These are phyloP conservation scores for Hoplias malabaricus DNA, from an alignment of 2,113 vertebrate genomes.

Conservation along the genomic window DNA sequence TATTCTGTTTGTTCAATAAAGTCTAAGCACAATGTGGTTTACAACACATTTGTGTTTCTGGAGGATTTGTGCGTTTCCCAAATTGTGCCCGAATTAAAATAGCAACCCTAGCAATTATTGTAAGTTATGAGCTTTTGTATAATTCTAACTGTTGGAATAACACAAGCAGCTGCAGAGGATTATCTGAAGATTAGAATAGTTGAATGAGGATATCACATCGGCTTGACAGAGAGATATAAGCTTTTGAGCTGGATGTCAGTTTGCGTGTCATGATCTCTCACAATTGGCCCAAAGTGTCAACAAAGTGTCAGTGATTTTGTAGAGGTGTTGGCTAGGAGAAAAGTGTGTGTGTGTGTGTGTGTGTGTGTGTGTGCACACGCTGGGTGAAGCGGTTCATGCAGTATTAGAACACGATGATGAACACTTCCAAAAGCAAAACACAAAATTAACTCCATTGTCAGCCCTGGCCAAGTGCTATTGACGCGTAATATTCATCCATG, in stretches of 20 bases:
- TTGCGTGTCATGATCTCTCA: conserved; percentile 9
- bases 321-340: background rate
- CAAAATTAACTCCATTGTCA: conserved; percentile 22
- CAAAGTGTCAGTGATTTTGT: conserved; percentile 1
- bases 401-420: conserved; percentile 3
- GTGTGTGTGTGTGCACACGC: background rate
- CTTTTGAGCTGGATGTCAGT: background rate
- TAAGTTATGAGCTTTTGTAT: background rate
- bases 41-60: background rate
- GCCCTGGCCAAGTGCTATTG: conserved; percentile 10
- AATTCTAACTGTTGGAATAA: background rate
- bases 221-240: background rate
- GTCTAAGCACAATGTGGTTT: background rate
- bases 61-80: background rate
- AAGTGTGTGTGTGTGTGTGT: background rate
- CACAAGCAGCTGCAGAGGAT: conserved; percentile 13
- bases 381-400: background rate
- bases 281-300: conserved; percentile 1
- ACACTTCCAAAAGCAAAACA: background rate
- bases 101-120: background rate
- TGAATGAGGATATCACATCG: background rate
- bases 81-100: background rate
- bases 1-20: too few species aligned
- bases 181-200: background rate
- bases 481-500: conserved; percentile 22